These are phyloP conservation scores for Rhopalosiphum padi DNA, from an alignment of 1,140 invertebrate genomes.

Conservation along the genomic window DNA sequence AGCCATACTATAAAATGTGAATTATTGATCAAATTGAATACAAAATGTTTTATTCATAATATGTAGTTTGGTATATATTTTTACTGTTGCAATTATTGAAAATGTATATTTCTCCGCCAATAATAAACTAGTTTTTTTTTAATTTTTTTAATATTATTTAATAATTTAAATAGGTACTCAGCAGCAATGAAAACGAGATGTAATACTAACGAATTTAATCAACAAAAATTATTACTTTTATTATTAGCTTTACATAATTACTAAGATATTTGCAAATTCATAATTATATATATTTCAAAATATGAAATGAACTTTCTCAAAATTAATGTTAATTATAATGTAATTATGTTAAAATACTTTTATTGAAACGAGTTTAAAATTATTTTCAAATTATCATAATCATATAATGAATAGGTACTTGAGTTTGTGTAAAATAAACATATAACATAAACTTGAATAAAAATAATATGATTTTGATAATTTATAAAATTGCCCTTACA, in stretches of 20 bases:
- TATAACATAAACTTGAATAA: background rate
- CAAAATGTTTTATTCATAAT: background rate
- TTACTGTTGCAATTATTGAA: background rate
- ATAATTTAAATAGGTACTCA: background rate
- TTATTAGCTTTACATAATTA: background rate
- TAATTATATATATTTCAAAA: background rate
- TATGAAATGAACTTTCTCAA: background rate
- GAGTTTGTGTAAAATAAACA: background rate
- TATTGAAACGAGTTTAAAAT: background rate
- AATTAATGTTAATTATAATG: background rate
- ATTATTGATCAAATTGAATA: slow-evolving; percentile 10
- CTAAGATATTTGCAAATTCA: background rate
- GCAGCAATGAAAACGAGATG: background rate
- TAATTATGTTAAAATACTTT: background rate
- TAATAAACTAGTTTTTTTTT: background rate
- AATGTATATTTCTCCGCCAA: background rate
- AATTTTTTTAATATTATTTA: background rate
- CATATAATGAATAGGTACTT: background rate
- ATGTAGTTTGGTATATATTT: background rate
- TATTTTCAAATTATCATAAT: background rate
- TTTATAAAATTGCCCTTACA: background rate
- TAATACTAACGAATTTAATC: background rate
- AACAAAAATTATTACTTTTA: slow-evolving; percentile 12
- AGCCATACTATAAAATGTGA: background rate
- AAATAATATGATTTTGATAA: background rate